These are phyloP conservation scores for Ichneumoninae sp. DNA, from an alignment of 2,888 invertebrate genomes.

Conservation along the genomic window DNA sequence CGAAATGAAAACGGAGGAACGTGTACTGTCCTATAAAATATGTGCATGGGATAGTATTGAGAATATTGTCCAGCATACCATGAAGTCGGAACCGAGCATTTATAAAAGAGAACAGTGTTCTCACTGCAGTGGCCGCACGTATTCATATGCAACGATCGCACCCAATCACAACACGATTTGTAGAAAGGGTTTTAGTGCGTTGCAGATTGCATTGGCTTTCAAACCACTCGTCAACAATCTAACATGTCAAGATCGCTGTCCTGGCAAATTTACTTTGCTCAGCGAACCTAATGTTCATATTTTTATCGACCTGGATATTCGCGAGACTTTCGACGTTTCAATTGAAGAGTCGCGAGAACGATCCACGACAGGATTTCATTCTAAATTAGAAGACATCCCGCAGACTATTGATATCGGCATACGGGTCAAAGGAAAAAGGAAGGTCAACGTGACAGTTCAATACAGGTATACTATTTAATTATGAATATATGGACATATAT, in stretches of 20 bases:
- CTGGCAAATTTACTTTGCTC: neutral
- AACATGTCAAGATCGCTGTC: neutral
- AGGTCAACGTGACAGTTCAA: neutral
- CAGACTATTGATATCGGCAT: slow-evolving; percentile 5
- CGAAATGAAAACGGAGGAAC: slow-evolving; percentile 1
- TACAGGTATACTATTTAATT: neutral
- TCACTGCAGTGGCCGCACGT: neutral
- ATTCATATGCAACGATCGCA: neutral
- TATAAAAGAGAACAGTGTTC: slow-evolving; percentile 18
- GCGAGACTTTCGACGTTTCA: neutral
- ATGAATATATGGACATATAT: neutral
- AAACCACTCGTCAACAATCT: neutral
- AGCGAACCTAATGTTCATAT: slow-evolving; percentile 10
- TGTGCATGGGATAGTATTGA: slow-evolving; percentile 23
- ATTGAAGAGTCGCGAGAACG: neutral
- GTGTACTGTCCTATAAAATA: slow-evolving; percentile 16
- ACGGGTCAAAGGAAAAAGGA: neutral
- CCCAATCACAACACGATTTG: slow-evolving; percentile 29
- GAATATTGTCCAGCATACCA: neutral
- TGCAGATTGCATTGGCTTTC: slow-evolving; percentile 13
- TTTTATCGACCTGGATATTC: slow-evolving; percentile 28
- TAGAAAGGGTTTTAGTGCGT: neutral
- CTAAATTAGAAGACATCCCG: slow-evolving; percentile 22
- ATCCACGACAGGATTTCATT: neutral
- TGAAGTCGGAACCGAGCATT: slow-evolving; percentile 10